phyloP scores from a whole-genome alignment of 2,113 vertebrate species.

The Xiphophorus hellerii region DNA sequence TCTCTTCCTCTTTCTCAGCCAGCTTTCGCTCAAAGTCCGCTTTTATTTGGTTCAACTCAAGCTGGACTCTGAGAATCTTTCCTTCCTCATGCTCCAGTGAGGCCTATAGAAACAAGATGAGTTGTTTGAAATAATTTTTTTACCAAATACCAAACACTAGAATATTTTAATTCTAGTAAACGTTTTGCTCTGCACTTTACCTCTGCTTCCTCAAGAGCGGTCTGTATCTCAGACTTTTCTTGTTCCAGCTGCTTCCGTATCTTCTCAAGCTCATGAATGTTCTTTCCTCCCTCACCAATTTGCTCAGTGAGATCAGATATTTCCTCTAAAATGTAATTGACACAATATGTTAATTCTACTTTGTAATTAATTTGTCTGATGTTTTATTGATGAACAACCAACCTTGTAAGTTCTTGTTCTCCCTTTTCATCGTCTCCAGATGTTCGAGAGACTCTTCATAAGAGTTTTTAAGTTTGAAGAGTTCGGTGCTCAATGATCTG shows the following conservation, averaged over 20 bases:
- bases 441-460: constrained; percentile 80
- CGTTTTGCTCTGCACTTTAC: constrained; percentile 30
- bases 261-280: constrained; percentile 89
- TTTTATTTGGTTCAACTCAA: constrained; percentile 90
- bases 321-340: constrained; percentile 63
- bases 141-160: background rate
- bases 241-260: constrained; percentile 86
- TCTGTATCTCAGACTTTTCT: constrained; percentile 87
- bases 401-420: constrained; percentile 87
- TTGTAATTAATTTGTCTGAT: too few species aligned
- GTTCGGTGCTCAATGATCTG: constrained; percentile 81
- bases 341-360: too few species aligned
- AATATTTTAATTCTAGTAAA: background rate
- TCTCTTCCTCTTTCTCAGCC: constrained; percentile 90
- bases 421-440: constrained; percentile 80
- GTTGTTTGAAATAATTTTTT: too few species aligned
- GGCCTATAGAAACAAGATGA: constrained; percentile 57
- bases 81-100: constrained; percentile 92
- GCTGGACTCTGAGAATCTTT: constrained; percentile 88
- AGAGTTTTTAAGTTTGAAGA: constrained; percentile 83
- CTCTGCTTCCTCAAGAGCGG: constrained; percentile 88
- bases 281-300: constrained; percentile 84
- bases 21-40: constrained; percentile 88
- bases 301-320: constrained; percentile 86
- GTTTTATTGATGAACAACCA: background rate